Conservation (phyloP, 2,888 invertebrate genomes). For the Drosophila histrio region DNA sequence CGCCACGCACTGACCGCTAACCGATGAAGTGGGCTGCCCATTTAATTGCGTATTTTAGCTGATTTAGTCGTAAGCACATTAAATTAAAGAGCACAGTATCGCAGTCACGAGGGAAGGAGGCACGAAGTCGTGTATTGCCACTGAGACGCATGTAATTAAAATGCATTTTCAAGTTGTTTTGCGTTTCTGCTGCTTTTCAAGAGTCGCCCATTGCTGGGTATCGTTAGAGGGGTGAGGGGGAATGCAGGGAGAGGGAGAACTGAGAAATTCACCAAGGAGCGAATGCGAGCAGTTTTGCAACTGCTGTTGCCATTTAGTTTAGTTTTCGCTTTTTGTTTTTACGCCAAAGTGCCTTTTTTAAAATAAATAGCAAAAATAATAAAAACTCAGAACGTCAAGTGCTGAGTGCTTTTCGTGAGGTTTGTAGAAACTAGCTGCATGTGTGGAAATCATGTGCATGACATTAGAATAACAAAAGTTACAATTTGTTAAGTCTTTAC, state of each 20-base stretch:
- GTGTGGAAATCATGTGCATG: slow-evolving; percentile 19
- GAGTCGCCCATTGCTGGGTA: slow-evolving; percentile 13
- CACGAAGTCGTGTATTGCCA: slow-evolving; percentile 36
- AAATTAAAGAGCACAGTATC: slow-evolving; percentile 43
- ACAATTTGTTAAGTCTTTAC: neutral
- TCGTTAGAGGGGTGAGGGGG: neutral
- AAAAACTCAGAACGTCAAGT: slow-evolving; percentile 29
- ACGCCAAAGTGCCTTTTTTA: slow-evolving; percentile 56
- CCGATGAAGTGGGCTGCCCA: slow-evolving; percentile 35
- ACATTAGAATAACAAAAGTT: slow-evolving; percentile 1
- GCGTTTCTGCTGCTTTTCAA: slow-evolving; percentile 45
- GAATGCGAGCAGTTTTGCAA: slow-evolving; percentile 38
- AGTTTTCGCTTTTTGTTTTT: slow-evolving; percentile 45
- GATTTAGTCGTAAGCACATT: slow-evolving; percentile 51
- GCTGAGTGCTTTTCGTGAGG: slow-evolving; percentile 28
- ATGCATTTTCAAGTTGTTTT: slow-evolving; percentile 70
- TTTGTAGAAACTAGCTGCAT: slow-evolving; percentile 9
- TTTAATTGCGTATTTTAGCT: slow-evolving; percentile 58
- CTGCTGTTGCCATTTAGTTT: slow-evolving; percentile 69
- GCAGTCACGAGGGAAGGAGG: neutral
- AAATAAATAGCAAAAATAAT: slow-evolving; percentile 33
- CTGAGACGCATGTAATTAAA: slow-evolving; percentile 71
- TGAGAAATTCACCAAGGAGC: slow-evolving; percentile 26
- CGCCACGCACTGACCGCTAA: slow-evolving; percentile 43
- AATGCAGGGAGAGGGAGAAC: neutral